phyloP scores from a whole-genome alignment of 2,888 invertebrate genomes.

The Drosophila kanekoi region DNA sequence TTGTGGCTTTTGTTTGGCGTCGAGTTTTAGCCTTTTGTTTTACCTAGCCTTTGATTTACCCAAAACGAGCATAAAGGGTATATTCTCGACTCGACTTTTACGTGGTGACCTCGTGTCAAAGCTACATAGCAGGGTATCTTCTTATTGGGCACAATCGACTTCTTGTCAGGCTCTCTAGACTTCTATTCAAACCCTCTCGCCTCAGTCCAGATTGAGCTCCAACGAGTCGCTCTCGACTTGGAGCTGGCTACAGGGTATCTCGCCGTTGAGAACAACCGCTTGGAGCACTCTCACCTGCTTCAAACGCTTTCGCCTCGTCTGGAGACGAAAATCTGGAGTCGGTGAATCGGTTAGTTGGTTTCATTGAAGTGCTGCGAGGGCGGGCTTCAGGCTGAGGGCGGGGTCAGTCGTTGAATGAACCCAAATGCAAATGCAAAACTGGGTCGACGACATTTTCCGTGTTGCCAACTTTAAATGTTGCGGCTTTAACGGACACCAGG shows the following conservation, averaged over 20 bases:
- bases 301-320: conserved; percentile 27
- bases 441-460: conserved; percentile 56
- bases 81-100: no score
- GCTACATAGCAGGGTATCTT: neutral
- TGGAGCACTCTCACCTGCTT: neutral
- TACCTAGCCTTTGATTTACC: conserved; percentile 13
- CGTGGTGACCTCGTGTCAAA: no score
- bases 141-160: neutral
- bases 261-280: no score
- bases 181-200: no score
- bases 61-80: neutral
- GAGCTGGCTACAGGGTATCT: neutral
- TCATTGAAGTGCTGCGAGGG: conserved; percentile 53
- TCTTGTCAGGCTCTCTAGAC: neutral
- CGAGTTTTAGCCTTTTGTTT: conserved; percentile 37
- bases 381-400: conserved; percentile 10
- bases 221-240: no score
- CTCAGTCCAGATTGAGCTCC: no score
- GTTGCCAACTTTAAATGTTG: conserved; percentile 46
- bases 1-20: conserved; percentile 72
- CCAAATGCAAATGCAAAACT: conserved; percentile 61
- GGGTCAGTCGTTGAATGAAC: conserved; percentile 48
- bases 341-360: conserved; percentile 57
- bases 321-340: conserved; percentile 3
- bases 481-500: conserved; percentile 42